Conservation (phyloP, 2,888 invertebrate genomes). For the Keiferia lycopersicella region DNA sequence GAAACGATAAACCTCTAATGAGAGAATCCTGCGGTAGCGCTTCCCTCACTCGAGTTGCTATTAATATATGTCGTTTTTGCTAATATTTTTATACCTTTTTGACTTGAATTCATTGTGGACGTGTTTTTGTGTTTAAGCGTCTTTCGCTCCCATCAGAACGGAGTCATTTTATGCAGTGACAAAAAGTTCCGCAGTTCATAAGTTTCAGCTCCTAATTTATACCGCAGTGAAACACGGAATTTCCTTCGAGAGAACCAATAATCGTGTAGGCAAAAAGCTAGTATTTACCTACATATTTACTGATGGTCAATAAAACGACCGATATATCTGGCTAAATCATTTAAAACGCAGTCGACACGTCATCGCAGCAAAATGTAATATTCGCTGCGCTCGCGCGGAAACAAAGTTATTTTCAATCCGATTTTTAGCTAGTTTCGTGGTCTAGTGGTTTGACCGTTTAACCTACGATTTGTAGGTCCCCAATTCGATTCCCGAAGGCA, state of each 20-base stretch:
- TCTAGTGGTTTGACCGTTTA: background rate
- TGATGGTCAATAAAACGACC: background rate
- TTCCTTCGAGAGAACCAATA: no score
- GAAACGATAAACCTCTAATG: constrained; percentile 3
- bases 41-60: background rate
- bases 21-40: background rate
- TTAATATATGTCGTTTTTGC: background rate
- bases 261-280: no score
- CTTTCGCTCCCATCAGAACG: no score
- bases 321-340: constrained; percentile 64
- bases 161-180: no score
- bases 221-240: no score
- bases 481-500: no score
- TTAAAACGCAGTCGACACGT: constrained; percentile 78
- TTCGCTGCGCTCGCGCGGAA: constrained; percentile 47
- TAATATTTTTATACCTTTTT: background rate
- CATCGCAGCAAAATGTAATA: constrained; percentile 75
- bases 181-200: no score
- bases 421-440: background rate
- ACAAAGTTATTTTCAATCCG: constrained; percentile 23
- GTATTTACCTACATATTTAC: no score
- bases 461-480: no score
- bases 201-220: no score
- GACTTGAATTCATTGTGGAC: no score
- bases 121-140: no score